Evolutionary conservation across 2,113 vertebrate genomes (phyloP).

Genomic region (Pica pica): DNA sequence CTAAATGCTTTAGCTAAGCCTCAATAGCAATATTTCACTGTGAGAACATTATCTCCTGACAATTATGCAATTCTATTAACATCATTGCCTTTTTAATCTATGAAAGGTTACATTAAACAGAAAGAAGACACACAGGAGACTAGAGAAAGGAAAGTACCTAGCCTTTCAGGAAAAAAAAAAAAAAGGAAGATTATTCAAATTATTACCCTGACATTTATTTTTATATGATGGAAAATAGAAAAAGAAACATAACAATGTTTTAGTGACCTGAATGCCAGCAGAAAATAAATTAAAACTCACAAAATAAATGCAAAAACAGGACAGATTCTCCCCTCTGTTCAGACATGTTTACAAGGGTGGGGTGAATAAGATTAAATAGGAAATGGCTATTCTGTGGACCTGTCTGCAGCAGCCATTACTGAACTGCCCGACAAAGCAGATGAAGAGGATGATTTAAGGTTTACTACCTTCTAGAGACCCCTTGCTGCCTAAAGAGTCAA

Average conservation of each 20-base stretch:
- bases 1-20: constrained; percentile 45
- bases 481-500: background rate
- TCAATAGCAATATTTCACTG: constrained; percentile 54
- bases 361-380: background rate
- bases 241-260: constrained; percentile 12
- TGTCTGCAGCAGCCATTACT: background rate
- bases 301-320: constrained; percentile 3
- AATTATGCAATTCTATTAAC: constrained; percentile 68
- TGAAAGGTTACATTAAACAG: constrained; percentile 52
- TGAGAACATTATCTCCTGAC: constrained; percentile 64
- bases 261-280: constrained; percentile 5
- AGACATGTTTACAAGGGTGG: background rate
- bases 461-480: background rate
- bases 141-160: constrained; percentile 1
- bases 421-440: background rate
- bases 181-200: constrained; percentile 25
- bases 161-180: background rate
- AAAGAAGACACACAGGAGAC: constrained; percentile 39
- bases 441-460: background rate
- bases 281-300: constrained; percentile 36
- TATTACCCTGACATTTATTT: constrained; percentile 37
- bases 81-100: constrained; percentile 67
- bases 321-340: background rate
- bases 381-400: background rate
- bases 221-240: constrained; percentile 32